Percentiles rank a stretch among this genome's conserved stretches.
Conservation (phyloP, 2,113 vertebrate species). For the Vimba vimba region DNA sequence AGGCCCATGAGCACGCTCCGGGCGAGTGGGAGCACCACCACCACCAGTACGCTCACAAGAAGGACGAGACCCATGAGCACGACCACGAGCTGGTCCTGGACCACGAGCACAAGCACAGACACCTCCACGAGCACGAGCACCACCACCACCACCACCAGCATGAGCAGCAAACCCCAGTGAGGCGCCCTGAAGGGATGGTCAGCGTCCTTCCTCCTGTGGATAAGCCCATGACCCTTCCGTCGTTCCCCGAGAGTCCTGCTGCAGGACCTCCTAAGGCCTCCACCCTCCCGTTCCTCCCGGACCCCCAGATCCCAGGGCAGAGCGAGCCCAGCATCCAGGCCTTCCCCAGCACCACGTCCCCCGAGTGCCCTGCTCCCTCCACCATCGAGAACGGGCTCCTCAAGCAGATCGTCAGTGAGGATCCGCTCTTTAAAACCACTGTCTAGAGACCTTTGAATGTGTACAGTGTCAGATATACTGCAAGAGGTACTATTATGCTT, state of each 20-base stretch:
- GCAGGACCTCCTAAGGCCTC: constrained; percentile 44
- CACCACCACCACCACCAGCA: constrained; percentile 72
- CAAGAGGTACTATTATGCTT: neutral
- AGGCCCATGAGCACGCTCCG: constrained; percentile 68
- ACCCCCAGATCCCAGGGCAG: constrained; percentile 66
- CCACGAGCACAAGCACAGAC: constrained; percentile 73
- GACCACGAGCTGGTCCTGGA: constrained; percentile 74
- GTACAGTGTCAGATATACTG: neutral
- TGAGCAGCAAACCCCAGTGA: neutral
- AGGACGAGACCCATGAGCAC: constrained; percentile 69
- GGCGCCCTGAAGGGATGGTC: constrained; percentile 61
- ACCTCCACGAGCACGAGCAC: constrained; percentile 75
- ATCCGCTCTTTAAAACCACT: constrained; percentile 65
- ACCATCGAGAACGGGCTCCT: neutral
- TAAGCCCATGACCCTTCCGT: constrained; percentile 55
- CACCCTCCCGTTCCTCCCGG: constrained; percentile 55
- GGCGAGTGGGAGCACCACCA: constrained; percentile 63
- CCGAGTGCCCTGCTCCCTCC: constrained; percentile 55
- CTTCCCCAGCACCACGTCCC: constrained; percentile 64
- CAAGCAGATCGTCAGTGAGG: constrained; percentile 62
- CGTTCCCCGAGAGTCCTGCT: constrained; percentile 57
- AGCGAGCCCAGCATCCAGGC: constrained; percentile 61
- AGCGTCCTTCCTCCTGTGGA: constrained; percentile 60
- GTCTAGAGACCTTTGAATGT: constrained; percentile 5
- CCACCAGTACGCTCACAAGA: constrained; percentile 67